Percentiles rank a stretch among this genome's conserved stretches.
phyloP scores from a whole-genome alignment of 2,888 invertebrate genomes.

The Chrysomela aeneicollis region DNA sequence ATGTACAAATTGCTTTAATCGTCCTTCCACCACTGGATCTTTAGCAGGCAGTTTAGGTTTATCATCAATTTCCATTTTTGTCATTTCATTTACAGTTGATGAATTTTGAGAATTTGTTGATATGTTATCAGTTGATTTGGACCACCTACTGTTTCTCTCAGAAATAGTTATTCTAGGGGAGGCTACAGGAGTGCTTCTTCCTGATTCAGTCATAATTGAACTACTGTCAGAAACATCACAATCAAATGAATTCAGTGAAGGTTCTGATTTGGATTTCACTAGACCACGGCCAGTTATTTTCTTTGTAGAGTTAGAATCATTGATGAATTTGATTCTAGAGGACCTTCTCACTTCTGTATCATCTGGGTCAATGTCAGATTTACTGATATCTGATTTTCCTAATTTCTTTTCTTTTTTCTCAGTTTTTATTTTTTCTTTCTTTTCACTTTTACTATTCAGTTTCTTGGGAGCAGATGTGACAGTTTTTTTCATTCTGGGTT shows the following conservation, averaged over 20 bases:
- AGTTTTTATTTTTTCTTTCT: constrained; percentile 24
- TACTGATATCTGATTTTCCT: constrained; percentile 19
- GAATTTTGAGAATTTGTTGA: constrained; percentile 8
- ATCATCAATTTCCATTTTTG: constrained; percentile 58
- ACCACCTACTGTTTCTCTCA: constrained; percentile 35
- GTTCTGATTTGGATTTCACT: constrained; percentile 62
- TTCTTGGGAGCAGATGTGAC: constrained; percentile 18
- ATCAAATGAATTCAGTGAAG: constrained; percentile 59
- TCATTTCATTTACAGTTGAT: constrained; percentile 14
- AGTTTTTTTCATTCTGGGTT: constrained; percentile 24
- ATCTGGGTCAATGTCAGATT: constrained; percentile 32
- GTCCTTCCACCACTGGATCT: constrained; percentile 63
- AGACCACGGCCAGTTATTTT: constrained; percentile 73
- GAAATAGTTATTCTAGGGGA: constrained; percentile 37
- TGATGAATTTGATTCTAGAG: constrained; percentile 79
- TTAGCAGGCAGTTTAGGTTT: constrained; percentile 63
- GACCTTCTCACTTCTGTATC: constrained; percentile 69
- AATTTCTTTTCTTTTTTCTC: constrained; percentile 29
- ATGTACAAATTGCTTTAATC: constrained; percentile 79
- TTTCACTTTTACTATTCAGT: constrained; percentile 31
- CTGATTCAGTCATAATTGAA: constrained; percentile 45
- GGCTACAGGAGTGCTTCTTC: constrained; percentile 41
- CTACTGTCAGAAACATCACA: constrained; percentile 67
- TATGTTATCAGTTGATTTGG: constrained; percentile 37
- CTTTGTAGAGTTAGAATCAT: constrained; percentile 66